Evolutionary conservation across 1,140 invertebrate genomes (phyloP), one percentile per base, ranked within the genome.

Genomic region (Drosophila dunni): DNA sequence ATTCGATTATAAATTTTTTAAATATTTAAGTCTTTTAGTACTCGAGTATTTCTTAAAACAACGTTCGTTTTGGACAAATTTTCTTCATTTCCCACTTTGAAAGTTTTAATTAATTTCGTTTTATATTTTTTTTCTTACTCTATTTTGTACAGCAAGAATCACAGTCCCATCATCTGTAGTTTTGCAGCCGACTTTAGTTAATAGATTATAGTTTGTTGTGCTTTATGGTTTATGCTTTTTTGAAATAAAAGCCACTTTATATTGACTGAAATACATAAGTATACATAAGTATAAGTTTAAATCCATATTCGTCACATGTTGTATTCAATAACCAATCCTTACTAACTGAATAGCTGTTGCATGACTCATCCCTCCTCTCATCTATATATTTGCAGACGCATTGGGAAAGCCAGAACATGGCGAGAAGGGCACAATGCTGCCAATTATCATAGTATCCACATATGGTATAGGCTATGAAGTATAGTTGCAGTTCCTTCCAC

Each of bases 331-430:
- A 29, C 2, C 24, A 56, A 34, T 42, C 10, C 56, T 13, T 48
- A 64, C 50, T 74, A 69, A 57, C 34, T 60, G 4, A 51, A 33
- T 24, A 69, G 65, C 50, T 56, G 48, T 48, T 50, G 65, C 82
- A 64, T 58, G 75, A 85, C 82, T 85, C 79, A 85, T 69, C 78
- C 79, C 79, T 75, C 81, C 69, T 88, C 42, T 83, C 83, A 86
- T 89, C 85, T 80, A 85, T 91, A 77, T 91, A 91, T 91, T 91
- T 91, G 54, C 89, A 91, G 89, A 91, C 78, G 73, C 74, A 81
- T 82, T 91, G 83, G 81, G 89, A 91, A 70, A 58, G 76, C 75
- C 81, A 79, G 63, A 79, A 69, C 78, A 77, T 81, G 67, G 67
- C 75, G 78, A 82, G 89, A 76, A 91, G 64, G 85, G 89, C 89